Base-by-base conservation (phyloP, 92 coral and sea anemone genomes). In the Micromussa lordhowensis region DNA sequence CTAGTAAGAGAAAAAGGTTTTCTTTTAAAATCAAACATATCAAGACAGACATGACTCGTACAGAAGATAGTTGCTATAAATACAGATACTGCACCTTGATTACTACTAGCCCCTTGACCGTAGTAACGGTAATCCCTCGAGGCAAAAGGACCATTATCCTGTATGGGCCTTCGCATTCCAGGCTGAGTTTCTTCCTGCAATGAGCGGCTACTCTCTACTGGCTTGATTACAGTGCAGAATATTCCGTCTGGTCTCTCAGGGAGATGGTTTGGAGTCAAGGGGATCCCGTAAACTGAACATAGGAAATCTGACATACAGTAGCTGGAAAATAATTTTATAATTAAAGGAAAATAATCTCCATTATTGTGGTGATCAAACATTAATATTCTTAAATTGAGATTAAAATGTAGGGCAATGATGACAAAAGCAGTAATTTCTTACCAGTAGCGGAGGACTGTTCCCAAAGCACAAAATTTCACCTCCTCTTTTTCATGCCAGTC, bases 201-300 rank as follows among this genome's bases (percentile, higher is more conserved):
- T 1, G 64, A 40, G 58, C 79, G 71, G 38, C 78, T 77, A 77
- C 54, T 77, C 16, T 93, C 87, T 49, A 79, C 68, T 35, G 85
- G 55, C 54, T 91, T 85, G 68, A 96, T 31, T 48, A 91, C 92
- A 24, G 96, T 90, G 51, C 96, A 93, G 77, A 92, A 94, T 30
- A 94, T 76, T 35, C 96, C 99, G 12, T 97, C 98, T 2, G 99
- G 99, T 82, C 99, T 94, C 84, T 97, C 99, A 3, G 99, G 99
- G 28, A 97, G 84, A 68, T 97, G 99, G 36, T 55, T 85, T 30
- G 95, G 88, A 21, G 99, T 95, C 82, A 94, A 88, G 26, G 93
- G 88, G 44, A 97, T 91, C 21, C 92, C 90, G 44, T 92, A 97
- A 30, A 88, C 95, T 15, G 95, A 95, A 77, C 99, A 97, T 30